Evolutionary conservation across 1,140 invertebrate species (phyloP), one percentile per base, ranked within the genome.

Genomic region (Heliconius congener): DNA sequence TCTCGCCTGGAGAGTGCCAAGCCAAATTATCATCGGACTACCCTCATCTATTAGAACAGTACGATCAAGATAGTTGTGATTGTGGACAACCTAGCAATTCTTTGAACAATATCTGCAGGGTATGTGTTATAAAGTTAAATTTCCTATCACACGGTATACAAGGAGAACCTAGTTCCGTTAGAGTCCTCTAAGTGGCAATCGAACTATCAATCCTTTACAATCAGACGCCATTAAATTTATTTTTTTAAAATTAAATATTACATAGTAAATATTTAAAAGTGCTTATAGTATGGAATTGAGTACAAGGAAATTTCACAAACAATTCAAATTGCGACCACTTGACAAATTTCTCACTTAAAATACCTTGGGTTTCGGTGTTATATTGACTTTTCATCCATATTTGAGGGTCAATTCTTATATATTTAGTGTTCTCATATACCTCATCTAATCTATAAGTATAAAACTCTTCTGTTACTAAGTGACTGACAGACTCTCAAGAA

Each of bases 1-100:
- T 97, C 27, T 93, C 95, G 46, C 93, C 94, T 34, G 89, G 95
- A 2, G 94, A 96, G 82, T 97, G 97, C 90, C 92, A 96, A 88
- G 91, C 92, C 88, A 96, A 94, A 82, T 90, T 95, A 84, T 91
- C 88, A 72, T 94, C 90, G 76, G 95, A 95, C 88, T 96, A 95
- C 89, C 95, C 93, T 72, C 92, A 95, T 72, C 85, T 94, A 0
- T 86, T 94, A 81, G 92, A 91, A 34, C 91, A 95, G 76, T 95
- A 95, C 79, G 92, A 94, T 81, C 87, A 93, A 30, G 94, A 95
- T 77, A 95, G 94, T 78, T 95, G 94, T 83, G 90, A 90, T 16
- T 96, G 95, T 80, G 95, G 95, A 73, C 88, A 92, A 74, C 93
- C 94, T 8, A 86, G 87, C 75, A 93, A 95, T 79, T 93, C 95